Percentiles rank a stretch among this genome's conserved stretches.
Evolutionary conservation across 2,888 invertebrate species (phyloP).

Genomic region (Noctua janthe): DNA sequence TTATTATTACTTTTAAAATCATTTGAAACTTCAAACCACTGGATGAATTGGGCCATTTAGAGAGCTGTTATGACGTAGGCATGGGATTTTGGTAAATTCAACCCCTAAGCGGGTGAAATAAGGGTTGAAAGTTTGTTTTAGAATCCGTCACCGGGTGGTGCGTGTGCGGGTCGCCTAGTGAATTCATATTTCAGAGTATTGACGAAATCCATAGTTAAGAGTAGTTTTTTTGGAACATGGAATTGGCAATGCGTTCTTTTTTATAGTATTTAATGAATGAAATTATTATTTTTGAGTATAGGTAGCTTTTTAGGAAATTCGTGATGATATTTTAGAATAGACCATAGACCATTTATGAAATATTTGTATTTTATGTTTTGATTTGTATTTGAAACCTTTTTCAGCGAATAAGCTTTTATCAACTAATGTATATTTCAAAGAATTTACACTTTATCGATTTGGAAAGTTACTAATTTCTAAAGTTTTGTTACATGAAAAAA

Average conservation of each 20-base stretch:
- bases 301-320: background rate
- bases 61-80: background rate
- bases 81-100: background rate
- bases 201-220: background rate
- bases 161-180: background rate
- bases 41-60: background rate
- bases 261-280: background rate
- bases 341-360: background rate
- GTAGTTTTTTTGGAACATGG: background rate
- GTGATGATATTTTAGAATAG: background rate
- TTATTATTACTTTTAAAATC: background rate
- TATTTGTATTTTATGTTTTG: conserved; percentile 16
- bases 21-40: background rate
- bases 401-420: no score
- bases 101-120: background rate
- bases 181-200: background rate
- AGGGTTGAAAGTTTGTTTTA: background rate
- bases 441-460: background rate
- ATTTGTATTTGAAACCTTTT: background rate
- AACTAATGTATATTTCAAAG: background rate
- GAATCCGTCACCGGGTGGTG: background rate
- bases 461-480: background rate
- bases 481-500: background rate
- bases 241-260: background rate
- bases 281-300: background rate